Evolutionary conservation across 2,797 vertebrate species (phyloP).

Genomic region (Champsocephalus esox): DNA sequence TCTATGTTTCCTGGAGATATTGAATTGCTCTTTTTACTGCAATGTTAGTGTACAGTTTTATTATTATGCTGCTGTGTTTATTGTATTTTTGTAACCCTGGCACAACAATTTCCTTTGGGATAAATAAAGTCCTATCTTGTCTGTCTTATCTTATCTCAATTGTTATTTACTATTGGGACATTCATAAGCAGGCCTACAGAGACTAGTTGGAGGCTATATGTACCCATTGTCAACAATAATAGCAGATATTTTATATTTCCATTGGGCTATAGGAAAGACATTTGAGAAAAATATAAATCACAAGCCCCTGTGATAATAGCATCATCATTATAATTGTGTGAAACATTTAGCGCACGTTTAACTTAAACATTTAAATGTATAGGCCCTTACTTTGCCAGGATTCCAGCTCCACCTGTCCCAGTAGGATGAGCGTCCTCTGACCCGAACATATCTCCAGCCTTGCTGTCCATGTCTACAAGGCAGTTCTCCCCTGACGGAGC

Average conservation of each 20-base stretch:
- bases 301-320: background rate
- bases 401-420: slow-evolving; percentile 73
- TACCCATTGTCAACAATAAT: background rate
- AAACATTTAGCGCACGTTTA: background rate
- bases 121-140: too few species aligned
- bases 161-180: background rate
- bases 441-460: slow-evolving; percentile 81
- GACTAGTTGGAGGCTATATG: background rate
- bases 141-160: too few species aligned
- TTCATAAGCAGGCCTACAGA: background rate
- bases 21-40: too few species aligned
- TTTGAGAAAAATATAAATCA: background rate
- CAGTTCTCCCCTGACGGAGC: slow-evolving; percentile 77
- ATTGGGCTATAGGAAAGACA: background rate
- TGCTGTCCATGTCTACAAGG: slow-evolving; percentile 83
- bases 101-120: too few species aligned
- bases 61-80: too few species aligned
- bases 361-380: background rate
- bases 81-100: too few species aligned
- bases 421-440: slow-evolving; percentile 81
- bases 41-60: too few species aligned
- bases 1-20: too few species aligned
- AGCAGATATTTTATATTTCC: background rate
- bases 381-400: slow-evolving; percentile 76
- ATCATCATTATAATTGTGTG: background rate